These are phyloP conservation scores for Drosophila neoperkinsi DNA, from an alignment of 2,888 invertebrate genomes.

Conservation along the genomic window DNA sequence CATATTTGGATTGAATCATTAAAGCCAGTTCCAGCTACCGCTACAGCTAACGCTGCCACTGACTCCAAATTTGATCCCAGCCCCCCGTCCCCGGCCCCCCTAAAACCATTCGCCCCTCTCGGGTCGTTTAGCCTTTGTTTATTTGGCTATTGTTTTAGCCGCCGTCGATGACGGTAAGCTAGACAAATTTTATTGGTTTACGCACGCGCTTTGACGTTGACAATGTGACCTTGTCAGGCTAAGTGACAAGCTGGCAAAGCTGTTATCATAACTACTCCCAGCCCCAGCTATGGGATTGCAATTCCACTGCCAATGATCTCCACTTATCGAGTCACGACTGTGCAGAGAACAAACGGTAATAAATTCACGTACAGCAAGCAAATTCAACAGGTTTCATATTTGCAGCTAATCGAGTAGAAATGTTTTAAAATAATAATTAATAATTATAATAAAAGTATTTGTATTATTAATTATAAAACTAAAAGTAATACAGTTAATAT, in stretches of 20 bases:
- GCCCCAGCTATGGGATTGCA: slow-evolving; percentile 7
- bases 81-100: too few relatives aligned
- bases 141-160: slow-evolving; percentile 73
- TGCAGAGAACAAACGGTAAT: neutral
- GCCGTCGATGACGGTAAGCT: slow-evolving; percentile 45
- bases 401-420: too few relatives aligned
- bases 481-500: neutral
- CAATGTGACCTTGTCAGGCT: slow-evolving; percentile 77
- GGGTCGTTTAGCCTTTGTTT: slow-evolving; percentile 67
- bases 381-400: neutral
- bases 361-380: neutral
- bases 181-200: slow-evolving; percentile 80
- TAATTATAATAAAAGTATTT: neutral
- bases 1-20: slow-evolving; percentile 81
- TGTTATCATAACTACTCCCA: slow-evolving; percentile 62
- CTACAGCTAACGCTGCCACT: slow-evolving; percentile 9
- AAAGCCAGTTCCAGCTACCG: slow-evolving; percentile 68
- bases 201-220: slow-evolving; percentile 78
- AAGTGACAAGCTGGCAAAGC: slow-evolving; percentile 67
- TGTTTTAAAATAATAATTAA: too few relatives aligned
- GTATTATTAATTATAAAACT: too few relatives aligned
- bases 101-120: neutral
- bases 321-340: slow-evolving; percentile 11
- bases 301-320: slow-evolving; percentile 24
- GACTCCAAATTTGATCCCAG: slow-evolving; percentile 3